A percentile compares a stretch with the other conserved stretches of the same genome.
Evolutionary conservation across 2,888 invertebrate species (phyloP).

Genomic region (Acanthococcus lagerstroemiae): DNA sequence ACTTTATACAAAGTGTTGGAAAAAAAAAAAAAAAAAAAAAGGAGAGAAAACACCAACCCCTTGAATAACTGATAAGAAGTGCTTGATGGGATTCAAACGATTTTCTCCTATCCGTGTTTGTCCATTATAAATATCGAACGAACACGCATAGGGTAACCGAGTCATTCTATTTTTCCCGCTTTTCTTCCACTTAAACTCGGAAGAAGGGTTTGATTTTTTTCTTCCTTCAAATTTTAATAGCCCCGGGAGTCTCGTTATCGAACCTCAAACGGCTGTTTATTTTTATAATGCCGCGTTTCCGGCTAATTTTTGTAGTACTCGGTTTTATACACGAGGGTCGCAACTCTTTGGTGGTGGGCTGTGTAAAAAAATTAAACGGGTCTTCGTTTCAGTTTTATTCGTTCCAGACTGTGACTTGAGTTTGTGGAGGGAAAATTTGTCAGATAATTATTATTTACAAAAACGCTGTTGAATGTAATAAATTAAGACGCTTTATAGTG

Average conservation of each 20-base stretch:
- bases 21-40: not conserved
- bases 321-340: too few species aligned
- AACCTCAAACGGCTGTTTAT: conserved; percentile 20
- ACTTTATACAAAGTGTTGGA: too few species aligned
- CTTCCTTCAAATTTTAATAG: conserved; percentile 16
- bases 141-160: not conserved
- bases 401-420: too few species aligned
- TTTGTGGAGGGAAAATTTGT: too few species aligned
- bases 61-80: not conserved
- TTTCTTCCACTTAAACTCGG: not conserved
- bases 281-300: conserved; percentile 7
- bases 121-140: not conserved
- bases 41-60: not conserved
- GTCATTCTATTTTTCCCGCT: not conserved
- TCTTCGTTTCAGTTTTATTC: too few species aligned
- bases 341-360: too few species aligned
- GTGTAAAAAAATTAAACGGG: too few species aligned
- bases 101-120: not conserved
- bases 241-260: conserved; percentile 28
- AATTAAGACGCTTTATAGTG: too few species aligned
- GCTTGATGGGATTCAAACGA: not conserved
- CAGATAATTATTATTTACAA: too few species aligned
- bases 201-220: too few species aligned
- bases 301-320: conserved; percentile 20
- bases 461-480: too few species aligned